Evolutionary conservation across 1,140 invertebrate species (phyloP), one percentile per base, ranked within the genome.

Genomic region (Rhagoletis pomonella): DNA sequence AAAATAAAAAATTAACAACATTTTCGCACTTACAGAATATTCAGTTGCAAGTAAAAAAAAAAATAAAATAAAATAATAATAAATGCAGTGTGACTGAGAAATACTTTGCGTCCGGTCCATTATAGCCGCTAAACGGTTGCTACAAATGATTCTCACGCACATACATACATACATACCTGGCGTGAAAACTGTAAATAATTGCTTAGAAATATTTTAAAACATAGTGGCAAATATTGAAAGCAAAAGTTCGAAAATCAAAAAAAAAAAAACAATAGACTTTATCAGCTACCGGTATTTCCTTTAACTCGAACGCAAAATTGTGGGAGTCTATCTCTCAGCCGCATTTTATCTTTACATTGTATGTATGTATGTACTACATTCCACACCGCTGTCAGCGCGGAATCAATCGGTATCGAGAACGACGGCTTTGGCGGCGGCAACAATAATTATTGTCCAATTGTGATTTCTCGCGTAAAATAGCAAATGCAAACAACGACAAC

Each of bases 351-450:
- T 29, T n/a, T n/a, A n/a, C n/a, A n/a, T n/a, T n/a, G n/a, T n/a
- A n/a, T n/a, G n/a, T n/a, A n/a, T n/a, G n/a, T n/a, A n/a, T n/a
- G n/a, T n/a, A 55, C 4, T 9, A 55, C 50, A 55, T 55, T 50
- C 14, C 4, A 17, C 44, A 39, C 55, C 55, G 73, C 55, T 81
- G 50, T 55, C 55, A n/a, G n/a, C n/a, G n/a, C n/a, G 47, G 44
- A n/a, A 81, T 81, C 73, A 81, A 81, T 81, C 73, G 42, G 73
- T 81, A 47, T 19, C 73, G 73, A 17, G n/a, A 81, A 55, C 73
- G n/a, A n/a, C n/a, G n/a, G n/a, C n/a, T n/a, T n/a, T n/a, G 12
- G 47, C 73, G 12, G n/a, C 19, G 44, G 14, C 39, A 73, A 73
- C 42, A 73, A 73, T 50, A 47, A 73, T n/a, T n/a, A n/a, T 73